Percentiles rank a stretch among this genome's conserved stretches.
phyloP scores from a whole-genome alignment of 2,113 vertebrate species.

The Emydura subglobosa region DNA sequence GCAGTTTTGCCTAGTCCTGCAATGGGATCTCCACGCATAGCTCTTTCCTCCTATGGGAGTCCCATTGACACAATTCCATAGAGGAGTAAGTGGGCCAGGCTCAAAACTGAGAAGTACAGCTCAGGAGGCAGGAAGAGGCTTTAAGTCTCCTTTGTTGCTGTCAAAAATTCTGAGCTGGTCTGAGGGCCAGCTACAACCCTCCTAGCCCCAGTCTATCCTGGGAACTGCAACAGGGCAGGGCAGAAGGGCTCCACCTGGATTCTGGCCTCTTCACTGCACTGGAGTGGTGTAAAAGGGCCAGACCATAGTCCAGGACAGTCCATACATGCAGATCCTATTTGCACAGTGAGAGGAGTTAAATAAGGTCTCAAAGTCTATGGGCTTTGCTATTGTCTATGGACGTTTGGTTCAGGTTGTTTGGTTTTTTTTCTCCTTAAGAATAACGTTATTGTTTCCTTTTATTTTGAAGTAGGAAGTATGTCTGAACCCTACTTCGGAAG shows the following conservation, averaged over 20 bases:
- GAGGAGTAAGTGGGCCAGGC: accelerated
- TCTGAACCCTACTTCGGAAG: slow-evolving; percentile 8
- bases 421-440: not conserved
- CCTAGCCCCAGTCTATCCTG: not conserved
- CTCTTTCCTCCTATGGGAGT: not conserved
- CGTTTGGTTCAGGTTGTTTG: accelerated
- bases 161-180: not conserved
- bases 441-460: not conserved
- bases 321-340: not conserved
- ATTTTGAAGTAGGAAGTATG: not conserved
- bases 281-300: not conserved
- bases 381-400: not conserved
- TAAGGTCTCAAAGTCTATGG: not conserved
- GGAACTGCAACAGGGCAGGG: accelerated
- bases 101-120: not conserved
- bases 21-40: not conserved
- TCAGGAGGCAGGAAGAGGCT: not conserved
- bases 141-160: not conserved
- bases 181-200: not conserved
- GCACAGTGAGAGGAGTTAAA: not conserved
- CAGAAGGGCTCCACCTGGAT: not conserved
- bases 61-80: accelerated
- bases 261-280: not conserved
- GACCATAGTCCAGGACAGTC: accelerated
- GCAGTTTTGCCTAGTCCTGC: not conserved